phyloP scores from a whole-genome alignment of 2,888 invertebrate genomes.

The Coelogynopora nodosa region DNA sequence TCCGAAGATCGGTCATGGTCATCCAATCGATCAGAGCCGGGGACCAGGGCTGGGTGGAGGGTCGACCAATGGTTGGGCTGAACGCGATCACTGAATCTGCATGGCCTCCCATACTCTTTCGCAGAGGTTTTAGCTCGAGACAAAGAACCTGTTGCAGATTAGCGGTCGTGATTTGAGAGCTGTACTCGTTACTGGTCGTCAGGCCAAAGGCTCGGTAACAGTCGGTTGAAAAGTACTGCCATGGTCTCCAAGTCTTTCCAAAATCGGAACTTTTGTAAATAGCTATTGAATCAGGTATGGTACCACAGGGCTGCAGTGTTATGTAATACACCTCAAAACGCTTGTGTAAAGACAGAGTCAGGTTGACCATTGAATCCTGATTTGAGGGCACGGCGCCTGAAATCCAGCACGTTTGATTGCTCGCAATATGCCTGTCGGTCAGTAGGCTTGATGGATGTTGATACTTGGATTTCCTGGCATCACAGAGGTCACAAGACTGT shows the following conservation, averaged over 20 bases:
- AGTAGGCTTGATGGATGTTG: conserved; percentile 75
- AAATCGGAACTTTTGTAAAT: conserved; percentile 95
- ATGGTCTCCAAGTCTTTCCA: conserved; percentile 92
- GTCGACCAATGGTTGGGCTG: conserved; percentile 86
- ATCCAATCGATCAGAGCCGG: conserved; percentile 94
- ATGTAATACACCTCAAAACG: conserved; percentile 96
- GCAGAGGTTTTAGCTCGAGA: conserved; percentile 67
- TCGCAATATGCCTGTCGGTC: conserved; percentile 92
- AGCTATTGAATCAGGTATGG: conserved; percentile 91
- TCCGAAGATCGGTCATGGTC: conserved; percentile 91
- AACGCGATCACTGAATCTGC: conserved; percentile 68
- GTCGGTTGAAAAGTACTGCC: conserved; percentile 92
- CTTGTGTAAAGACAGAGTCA: conserved; percentile 85
- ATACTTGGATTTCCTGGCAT: conserved; percentile 46
- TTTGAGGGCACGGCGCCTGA: conserved; percentile 77
- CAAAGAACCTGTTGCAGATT: conserved; percentile 95
- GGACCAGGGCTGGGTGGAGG: conserved; percentile 67
- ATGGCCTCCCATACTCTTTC: background rate
- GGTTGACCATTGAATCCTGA: conserved; percentile 68
- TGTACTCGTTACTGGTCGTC: conserved; percentile 74
- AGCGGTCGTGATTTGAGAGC: conserved; percentile 82
- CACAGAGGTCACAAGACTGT: conserved; percentile 47
- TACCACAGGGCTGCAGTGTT: conserved; percentile 88
- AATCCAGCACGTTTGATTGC: conserved; percentile 95
- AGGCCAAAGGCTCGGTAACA: conserved; percentile 84